Evolutionary conservation across 2,888 invertebrate genomes (phyloP).

Genomic region (Rotaria sp.): DNA sequence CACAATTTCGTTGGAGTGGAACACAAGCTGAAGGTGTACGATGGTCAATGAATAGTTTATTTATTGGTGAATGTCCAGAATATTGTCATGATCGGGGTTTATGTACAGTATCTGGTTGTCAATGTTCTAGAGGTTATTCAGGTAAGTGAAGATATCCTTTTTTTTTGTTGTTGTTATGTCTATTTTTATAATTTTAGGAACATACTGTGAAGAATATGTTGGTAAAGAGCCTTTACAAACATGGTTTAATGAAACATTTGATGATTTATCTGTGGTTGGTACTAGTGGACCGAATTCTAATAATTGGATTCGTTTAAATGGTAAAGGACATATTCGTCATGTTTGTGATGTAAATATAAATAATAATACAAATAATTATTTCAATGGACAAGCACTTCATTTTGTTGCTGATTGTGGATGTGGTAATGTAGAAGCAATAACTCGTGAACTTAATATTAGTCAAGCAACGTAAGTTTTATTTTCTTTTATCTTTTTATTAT

Average conservation of each 20-base stretch:
- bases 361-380: not conserved
- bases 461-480: slow-evolving; percentile 3
- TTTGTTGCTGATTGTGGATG: not conserved
- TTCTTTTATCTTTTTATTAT: too few relatives aligned
- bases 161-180: not conserved
- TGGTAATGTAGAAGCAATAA: not conserved
- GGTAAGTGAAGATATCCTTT: not conserved
- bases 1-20: not conserved
- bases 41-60: slow-evolving; percentile 16
- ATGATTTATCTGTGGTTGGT: not conserved
- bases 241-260: slow-evolving; percentile 1
- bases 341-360: not conserved
- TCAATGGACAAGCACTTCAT: not conserved
- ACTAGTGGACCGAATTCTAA: not conserved
- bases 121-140: not conserved
- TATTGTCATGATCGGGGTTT: not conserved
- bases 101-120: not conserved
- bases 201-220: not conserved
- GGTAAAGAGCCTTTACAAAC: not conserved
- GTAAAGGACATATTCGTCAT: slow-evolving; percentile 5
- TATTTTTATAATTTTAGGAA: not conserved
- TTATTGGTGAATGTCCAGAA: not conserved
- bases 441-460: not conserved
- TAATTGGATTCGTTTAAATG: not conserved
- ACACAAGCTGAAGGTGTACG: not conserved